phyloP scores from a whole-genome alignment of 2,113 vertebrate species.

The cat (Felis catus) region DNA sequence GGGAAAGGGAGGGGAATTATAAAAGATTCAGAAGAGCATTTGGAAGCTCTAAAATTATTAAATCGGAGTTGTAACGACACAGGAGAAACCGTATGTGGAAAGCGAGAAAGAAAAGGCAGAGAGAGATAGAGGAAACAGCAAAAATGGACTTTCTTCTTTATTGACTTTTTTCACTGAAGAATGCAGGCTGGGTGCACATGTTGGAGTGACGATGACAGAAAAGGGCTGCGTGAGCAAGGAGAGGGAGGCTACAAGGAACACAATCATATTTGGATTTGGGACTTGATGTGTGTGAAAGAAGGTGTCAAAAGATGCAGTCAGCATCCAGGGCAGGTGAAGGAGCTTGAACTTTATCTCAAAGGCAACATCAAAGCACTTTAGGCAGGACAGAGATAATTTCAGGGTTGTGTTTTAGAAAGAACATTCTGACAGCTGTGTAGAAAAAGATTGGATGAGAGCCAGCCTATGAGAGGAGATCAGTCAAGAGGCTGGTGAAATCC shows the following conservation, averaged over 20 bases:
- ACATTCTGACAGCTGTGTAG: constrained; percentile 64
- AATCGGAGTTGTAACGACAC: background rate
- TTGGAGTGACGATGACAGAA: constrained; percentile 16
- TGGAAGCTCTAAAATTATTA: background rate
- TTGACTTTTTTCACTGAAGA: background rate
- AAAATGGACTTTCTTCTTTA: background rate
- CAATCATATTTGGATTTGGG: background rate
- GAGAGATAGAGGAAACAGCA: background rate
- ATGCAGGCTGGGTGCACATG: background rate
- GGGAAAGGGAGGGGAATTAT: background rate
- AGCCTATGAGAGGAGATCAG: constrained; percentile 22
- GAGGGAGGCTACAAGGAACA: background rate
- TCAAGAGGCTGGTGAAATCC: constrained; percentile 47
- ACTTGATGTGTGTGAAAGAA: background rate
- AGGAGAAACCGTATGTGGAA: background rate
- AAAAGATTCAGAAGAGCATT: background rate
- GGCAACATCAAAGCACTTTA: constrained; percentile 69
- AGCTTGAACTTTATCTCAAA: constrained; percentile 58
- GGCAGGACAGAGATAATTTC: constrained; percentile 63
- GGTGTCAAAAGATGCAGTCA: constrained; percentile 57
- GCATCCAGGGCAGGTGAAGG: background rate
- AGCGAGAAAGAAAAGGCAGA: background rate
- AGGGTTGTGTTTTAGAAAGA: constrained; percentile 55
- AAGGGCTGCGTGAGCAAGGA: background rate
- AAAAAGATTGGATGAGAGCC: constrained; percentile 54